Base-by-base conservation (phyloP, 2,797 vertebrate species). In the Gobio occitaniae region DNA sequence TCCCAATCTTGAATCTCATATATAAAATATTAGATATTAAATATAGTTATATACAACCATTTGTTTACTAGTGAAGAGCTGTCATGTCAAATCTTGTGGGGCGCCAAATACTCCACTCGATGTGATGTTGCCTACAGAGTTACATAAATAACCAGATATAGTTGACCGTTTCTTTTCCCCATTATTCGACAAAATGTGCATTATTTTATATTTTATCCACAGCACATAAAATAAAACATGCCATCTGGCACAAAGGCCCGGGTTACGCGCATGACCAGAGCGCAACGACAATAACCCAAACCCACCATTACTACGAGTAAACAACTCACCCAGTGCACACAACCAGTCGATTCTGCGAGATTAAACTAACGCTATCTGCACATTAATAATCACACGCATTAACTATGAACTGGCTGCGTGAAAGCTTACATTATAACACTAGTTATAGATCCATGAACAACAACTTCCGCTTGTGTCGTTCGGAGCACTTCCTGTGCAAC, bases 271-370 rank as follows among this genome's bases (percentile, higher is more conserved):
- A 21, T 10, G 44, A 0, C 29, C 9, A 29, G 16, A 29, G 9
- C 7, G 32, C 36, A 2, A 56, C 41, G 36, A 19, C 17, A 25
- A 25, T 17, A 29, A 54, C 13, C 9, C 2, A 19, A 32, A 83
- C 41, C 41, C 8, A 65, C 17, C 56, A 29, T 11, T 21, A 65
- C 21, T 13, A 65, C 32, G 19, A 41, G 9, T 25, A 38, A 47
- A 25, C 19, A 82, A 76, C 82, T 83, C 48, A 83, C 82, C 82
- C 61, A 68, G 0, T 19, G 41, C 3, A 63, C 44, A 38, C 21
- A 76, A 21, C 2, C 19, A 21, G 41, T 38, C 56, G 72, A 15
- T 3, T 13, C 72, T 38, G 13, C 15, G 4, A 68, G 36, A 54
- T 29, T 12, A 54, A 83, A 54, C 3, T 50, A 29, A 29, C 5